Conservation (phyloP, 1,140 invertebrate genomes). For the Semibalanus balanoides region DNA sequence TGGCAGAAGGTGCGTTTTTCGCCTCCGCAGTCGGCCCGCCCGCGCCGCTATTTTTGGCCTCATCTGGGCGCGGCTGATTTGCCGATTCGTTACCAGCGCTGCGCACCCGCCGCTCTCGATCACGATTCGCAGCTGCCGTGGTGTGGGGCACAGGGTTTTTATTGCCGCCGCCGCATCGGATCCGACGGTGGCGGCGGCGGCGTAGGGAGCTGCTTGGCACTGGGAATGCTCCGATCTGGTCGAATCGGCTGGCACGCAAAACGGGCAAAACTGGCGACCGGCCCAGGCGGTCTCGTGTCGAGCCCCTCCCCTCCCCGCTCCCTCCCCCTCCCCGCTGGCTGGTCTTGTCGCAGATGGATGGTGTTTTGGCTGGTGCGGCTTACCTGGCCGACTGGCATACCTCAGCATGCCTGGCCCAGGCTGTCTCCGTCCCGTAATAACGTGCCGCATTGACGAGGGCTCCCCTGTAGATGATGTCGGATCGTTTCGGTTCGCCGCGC, state of each 20-base stretch:
- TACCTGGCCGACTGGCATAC: too few species aligned
- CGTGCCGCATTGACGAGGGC: too few species aligned
- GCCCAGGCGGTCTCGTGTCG: not conserved
- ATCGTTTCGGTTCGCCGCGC: too few species aligned
- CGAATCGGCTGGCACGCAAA: not conserved
- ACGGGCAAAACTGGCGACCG: not conserved
- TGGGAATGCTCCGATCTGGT: not conserved
- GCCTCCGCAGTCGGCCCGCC: too few species aligned
- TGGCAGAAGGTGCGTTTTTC: not conserved
- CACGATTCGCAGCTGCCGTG: too few species aligned
- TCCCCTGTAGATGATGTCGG: too few species aligned
- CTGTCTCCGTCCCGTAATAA: too few species aligned
- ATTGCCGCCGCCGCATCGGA: not conserved
- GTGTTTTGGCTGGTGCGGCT: not conserved
- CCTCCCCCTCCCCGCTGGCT: not conserved
- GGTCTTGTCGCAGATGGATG: not conserved
- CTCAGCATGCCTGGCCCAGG: too few species aligned
- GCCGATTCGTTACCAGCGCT: not conserved
- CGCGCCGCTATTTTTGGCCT: not conserved
- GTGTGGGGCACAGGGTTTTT: not conserved
- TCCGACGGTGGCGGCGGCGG: too few species aligned
- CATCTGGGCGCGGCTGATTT: not conserved
- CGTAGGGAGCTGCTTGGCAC: not conserved
- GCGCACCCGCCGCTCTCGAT: too few species aligned
- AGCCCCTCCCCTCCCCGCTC: too few species aligned